Evolutionary conservation across 2,888 invertebrate species (phyloP), one percentile per base, ranked within the genome.

Genomic region (Lissocephala sabroskyi): DNA sequence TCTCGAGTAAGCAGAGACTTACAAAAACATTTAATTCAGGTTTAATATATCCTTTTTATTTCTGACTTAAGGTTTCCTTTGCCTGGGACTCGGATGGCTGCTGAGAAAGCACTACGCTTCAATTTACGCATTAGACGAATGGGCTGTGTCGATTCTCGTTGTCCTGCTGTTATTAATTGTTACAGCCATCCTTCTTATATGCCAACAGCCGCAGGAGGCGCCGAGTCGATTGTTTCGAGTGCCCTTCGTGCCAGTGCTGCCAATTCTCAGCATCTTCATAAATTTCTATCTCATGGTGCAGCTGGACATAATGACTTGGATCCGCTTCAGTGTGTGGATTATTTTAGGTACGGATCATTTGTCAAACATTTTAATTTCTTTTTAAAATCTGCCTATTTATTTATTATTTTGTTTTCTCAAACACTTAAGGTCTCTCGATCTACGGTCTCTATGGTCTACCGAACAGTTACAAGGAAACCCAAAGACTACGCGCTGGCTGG

Each of bases 271-370:
- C 81, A 91, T 95, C 64, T 89, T 94, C 66, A 87, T 92, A 37
- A 96, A 96, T 79, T 88, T 95, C 48, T 93, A 94, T 79, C 86
- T 96, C 11, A 95, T 96, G 94, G 85, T 93, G 47, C 89, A 93
- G 83, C 86, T 96, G 62, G 91, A 92, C 59, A 65, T 82, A 2
- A 87, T 88, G 65, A 96, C 96, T 1, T 97, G 96, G 96, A 87
- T 95, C 18, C 86, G 94, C 57, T 93, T 95, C 79, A 87, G 86
- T 1, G 85, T 94, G 9, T 96, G 96, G 96, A 90, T 95, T 88
- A 79, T 85, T 18, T 83, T 95, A 60, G 96, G 96, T 92, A 84
- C n/a, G n/a, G n/a, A n/a, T n/a, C n/a, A n/a, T n/a, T n/a, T n/a
- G n/a, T n/a, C n/a, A n/a, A n/a, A n/a, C 30, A 13, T n/a, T 23